Conservation (phyloP, 2,888 invertebrate species). For the Trichopria drosophilae region DNA sequence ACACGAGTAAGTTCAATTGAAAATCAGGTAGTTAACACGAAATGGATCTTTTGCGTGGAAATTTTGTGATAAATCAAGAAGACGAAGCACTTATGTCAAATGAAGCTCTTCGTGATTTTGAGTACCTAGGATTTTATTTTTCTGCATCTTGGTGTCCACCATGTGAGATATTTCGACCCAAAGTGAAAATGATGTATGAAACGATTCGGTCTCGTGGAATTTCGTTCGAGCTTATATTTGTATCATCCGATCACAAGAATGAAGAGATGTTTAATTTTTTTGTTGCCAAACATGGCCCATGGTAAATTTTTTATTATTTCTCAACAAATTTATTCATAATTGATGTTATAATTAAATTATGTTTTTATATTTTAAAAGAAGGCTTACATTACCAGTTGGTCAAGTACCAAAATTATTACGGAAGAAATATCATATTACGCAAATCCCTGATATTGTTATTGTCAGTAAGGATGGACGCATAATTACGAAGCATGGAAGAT, state of each 20-base stretch:
- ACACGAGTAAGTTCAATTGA: too few relatives aligned
- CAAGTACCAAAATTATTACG: constrained; percentile 29
- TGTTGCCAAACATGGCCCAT: constrained; percentile 36
- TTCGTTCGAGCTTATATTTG: constrained; percentile 39
- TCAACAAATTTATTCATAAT: not conserved
- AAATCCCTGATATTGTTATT: constrained; percentile 37
- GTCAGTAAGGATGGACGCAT: constrained; percentile 33
- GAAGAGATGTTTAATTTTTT: constrained; percentile 36
- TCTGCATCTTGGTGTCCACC: constrained; percentile 45
- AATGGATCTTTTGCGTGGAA: constrained; percentile 39
- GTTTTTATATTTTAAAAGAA: constrained; percentile 10
- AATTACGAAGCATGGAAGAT: constrained; percentile 32
- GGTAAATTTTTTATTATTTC: constrained; percentile 30
- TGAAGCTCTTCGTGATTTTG: constrained; percentile 34
- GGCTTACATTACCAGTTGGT: constrained; percentile 38
- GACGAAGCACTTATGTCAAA: constrained; percentile 35
- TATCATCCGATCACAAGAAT: constrained; percentile 39
- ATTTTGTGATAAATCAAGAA: constrained; percentile 35
- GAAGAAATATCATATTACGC: constrained; percentile 34
- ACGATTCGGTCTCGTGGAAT: constrained; percentile 23
- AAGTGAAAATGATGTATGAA: constrained; percentile 32
- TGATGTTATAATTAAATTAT: constrained; percentile 19
- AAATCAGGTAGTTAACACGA: not conserved
- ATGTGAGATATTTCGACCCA: constrained; percentile 38
- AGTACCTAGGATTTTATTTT: constrained; percentile 40